These are phyloP conservation scores for Acyrthosiphon pisum DNA, from an alignment of 1,140 invertebrate species.

Conservation along the genomic window DNA sequence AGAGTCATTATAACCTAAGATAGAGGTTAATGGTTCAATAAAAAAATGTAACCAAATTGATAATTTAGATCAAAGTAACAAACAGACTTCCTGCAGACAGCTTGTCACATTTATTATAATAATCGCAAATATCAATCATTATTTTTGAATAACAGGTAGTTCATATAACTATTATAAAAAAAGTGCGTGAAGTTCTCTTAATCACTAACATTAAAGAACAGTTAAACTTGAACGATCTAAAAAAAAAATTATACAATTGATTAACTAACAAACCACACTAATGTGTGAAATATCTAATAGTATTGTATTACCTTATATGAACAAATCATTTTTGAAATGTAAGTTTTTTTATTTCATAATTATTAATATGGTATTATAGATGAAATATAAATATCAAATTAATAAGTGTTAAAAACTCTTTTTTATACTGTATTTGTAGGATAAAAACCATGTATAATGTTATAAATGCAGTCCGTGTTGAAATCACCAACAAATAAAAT, in stretches of 20 bases:
- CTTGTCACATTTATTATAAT: constrained; percentile 29
- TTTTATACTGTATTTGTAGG: not conserved
- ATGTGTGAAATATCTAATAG: not conserved
- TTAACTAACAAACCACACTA: not conserved
- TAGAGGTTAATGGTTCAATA: not conserved
- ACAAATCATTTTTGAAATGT: not conserved
- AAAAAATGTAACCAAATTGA: not conserved
- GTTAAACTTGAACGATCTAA: not conserved
- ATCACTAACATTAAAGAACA: not conserved
- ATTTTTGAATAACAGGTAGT: not conserved
- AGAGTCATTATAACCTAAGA: not conserved
- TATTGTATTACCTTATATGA: not conserved
- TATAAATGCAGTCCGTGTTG: not conserved
- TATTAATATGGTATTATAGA: not conserved
- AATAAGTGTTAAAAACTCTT: not conserved
- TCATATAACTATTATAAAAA: not conserved
- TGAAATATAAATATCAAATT: not conserved
- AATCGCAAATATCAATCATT: not conserved
- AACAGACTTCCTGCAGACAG: not conserved
- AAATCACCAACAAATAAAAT: not conserved
- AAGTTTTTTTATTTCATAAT: not conserved
- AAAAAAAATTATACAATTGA: constrained; percentile 4
- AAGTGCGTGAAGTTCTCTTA: not conserved
- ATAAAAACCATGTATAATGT: not conserved
- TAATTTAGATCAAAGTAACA: constrained; percentile 1